Evolutionary conservation across 2,797 vertebrate species (phyloP), one percentile per base, ranked within the genome.

Genomic region (Hemibagrus guttatus): DNA sequence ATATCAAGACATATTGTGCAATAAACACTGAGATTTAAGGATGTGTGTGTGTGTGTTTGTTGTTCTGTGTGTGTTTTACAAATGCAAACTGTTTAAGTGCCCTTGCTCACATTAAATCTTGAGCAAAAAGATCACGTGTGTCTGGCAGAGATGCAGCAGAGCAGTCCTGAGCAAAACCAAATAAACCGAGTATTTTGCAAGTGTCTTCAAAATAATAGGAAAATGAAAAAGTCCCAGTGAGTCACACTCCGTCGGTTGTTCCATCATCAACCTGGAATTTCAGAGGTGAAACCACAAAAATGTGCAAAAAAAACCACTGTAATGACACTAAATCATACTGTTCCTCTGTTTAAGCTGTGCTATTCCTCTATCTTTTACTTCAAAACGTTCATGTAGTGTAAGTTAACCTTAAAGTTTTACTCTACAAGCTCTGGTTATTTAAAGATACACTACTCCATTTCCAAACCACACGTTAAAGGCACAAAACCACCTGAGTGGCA

Each of bases 131-230:
- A 66, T 83, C 26, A 52, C 35, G 4, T 49, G 39, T 59, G 78
- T n/a, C 31, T n/a, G 54, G n/a, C 21, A 14, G 46, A 76, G 31
- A 42, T 11, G 31, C 6, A 66, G 17, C 56, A 56, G 17, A 35
- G 78, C 58, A 64, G n/a, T 42, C 5, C 42, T 7, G 39, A 69
- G 42, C 63, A 72, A 82, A 35, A 7, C 6, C 26, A n/a, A n/a
- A n/a, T n/a, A n/a, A n/a, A n/a, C 13, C 31, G 42, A 66, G 46
- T 76, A 76, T 76, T 42, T 52, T 66, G 28, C 71, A 49, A 26
- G 19, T 52, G 58, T 80, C 35, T 63, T 58, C 58, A 63, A 81
- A 81, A 81, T 81, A 79, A 59, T 39, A 59, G 78, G 78, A 63
- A 23, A 49, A 64, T 66, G 26, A 63, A 81, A 81, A 74, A 14